These are phyloP conservation scores for Lipophrys pholis DNA, from an alignment of 2,113 vertebrate genomes.

Conservation along the genomic window DNA sequence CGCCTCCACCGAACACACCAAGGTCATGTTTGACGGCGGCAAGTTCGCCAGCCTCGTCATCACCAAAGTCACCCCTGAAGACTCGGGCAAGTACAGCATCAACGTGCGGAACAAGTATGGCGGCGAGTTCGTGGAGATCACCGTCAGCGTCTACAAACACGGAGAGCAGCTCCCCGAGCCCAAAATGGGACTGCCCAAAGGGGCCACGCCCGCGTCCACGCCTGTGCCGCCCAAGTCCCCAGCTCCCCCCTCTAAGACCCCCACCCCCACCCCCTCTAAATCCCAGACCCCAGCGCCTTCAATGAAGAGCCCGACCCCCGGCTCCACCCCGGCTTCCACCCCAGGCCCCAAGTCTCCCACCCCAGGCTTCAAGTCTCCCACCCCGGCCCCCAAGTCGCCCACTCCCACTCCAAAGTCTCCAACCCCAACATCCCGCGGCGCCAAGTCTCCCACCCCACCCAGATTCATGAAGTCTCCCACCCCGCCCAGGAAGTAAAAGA, in stretches of 20 bases:
- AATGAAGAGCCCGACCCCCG: constrained; percentile 64
- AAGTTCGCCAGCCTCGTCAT: constrained; percentile 92
- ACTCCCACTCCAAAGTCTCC: constrained; percentile 68
- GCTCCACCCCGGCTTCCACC: constrained; percentile 60
- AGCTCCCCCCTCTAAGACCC: constrained; percentile 63
- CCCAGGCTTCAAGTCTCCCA: constrained; percentile 47
- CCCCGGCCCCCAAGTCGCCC: constrained; percentile 51
- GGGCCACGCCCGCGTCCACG: constrained; percentile 29
- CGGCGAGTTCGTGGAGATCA: constrained; percentile 96
- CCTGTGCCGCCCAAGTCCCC: constrained; percentile 69
- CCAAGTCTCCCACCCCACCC: constrained; percentile 68
- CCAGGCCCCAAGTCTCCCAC: constrained; percentile 59
- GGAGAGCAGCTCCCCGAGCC: constrained; percentile 91
- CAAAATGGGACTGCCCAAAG: constrained; percentile 84
- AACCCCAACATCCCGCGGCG: constrained; percentile 46
- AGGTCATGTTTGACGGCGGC: constrained; percentile 88
- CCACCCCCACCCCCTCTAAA: constrained; percentile 70
- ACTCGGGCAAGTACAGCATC: constrained; percentile 98
- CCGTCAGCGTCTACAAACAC: constrained; percentile 94
- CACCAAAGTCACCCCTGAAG: constrained; percentile 90
- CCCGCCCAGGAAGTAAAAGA: constrained; percentile 75
- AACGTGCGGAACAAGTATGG: constrained; percentile 97
- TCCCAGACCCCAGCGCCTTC: constrained; percentile 70
- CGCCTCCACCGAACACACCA: constrained; percentile 86
- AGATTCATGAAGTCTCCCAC: constrained; percentile 69